Conservation (phyloP, 2,113 vertebrate genomes). For the Thamnaconus septentrionalis region DNA sequence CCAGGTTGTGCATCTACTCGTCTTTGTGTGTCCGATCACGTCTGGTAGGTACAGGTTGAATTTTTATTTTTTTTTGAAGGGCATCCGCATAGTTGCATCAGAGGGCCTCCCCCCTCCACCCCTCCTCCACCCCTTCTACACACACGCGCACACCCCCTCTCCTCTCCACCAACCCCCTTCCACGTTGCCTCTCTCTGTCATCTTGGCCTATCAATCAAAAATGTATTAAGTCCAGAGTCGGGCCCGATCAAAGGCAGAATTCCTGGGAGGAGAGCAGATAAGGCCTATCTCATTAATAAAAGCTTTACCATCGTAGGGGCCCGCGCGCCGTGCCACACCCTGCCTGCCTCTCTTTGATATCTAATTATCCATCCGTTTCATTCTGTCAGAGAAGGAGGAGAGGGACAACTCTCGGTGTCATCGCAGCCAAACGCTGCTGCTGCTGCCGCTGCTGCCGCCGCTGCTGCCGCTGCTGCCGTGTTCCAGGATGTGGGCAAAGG, state of each 20-base stretch:
- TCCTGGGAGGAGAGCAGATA: conserved; percentile 83
- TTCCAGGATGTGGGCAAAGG: conserved; percentile 42
- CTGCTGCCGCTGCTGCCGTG: background rate
- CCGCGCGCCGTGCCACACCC: conserved; percentile 71
- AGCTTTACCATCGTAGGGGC: conserved; percentile 80
- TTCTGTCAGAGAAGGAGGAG: conserved; percentile 74
- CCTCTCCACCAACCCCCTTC: conserved; percentile 45
- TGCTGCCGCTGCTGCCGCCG: too few species aligned
- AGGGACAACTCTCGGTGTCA: conserved; percentile 66
- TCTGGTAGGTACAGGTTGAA: conserved; percentile 6
- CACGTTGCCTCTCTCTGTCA: conserved; percentile 75
- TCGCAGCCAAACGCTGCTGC: conserved; percentile 50
- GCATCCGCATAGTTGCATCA: conserved; percentile 69
- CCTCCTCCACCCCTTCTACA: conserved; percentile 18
- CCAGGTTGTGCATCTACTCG: conserved; percentile 15
- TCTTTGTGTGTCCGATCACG: conserved; percentile 16
- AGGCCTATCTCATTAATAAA: conserved; percentile 85
- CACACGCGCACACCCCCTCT: conserved; percentile 32
- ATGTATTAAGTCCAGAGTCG: conserved; percentile 83
- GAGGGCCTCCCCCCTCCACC: conserved; percentile 41
- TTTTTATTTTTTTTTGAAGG: conserved; percentile 73
- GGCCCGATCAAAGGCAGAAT: conserved; percentile 83
- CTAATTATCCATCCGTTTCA: conserved; percentile 81
- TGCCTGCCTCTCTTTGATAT: conserved; percentile 81
- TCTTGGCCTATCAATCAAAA: conserved; percentile 83